Conservation (phyloP, 2,888 invertebrate species). For the Pseudococcus jackbeardsleyi region DNA sequence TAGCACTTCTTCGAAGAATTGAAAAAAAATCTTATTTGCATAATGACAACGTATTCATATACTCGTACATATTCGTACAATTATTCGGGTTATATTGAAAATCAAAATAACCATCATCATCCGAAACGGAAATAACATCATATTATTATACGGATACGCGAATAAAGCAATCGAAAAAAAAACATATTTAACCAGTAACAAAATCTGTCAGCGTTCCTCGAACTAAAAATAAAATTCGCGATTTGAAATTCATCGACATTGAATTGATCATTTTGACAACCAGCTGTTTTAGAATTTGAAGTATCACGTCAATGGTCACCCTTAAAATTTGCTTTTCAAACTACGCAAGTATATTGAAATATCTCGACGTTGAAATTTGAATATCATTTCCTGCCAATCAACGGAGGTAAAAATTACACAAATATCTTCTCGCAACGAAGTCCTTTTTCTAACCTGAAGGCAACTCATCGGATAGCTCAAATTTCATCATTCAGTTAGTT, state of each 20-base stretch:
- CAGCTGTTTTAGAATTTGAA: slow-evolving; percentile 16
- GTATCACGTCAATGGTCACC: not conserved
- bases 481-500: no score
- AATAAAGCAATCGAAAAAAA: not conserved
- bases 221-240: not conserved
- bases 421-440: not conserved
- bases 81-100: not conserved
- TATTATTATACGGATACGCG: not conserved
- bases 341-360: not conserved
- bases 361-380: not conserved
- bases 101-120: not conserved
- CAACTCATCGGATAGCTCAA: no score
- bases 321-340: not conserved
- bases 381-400: slow-evolving; percentile 11
- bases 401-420: not conserved
- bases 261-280: slow-evolving; percentile 24
- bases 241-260: not conserved
- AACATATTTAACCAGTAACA: not conserved
- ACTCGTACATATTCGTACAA: not conserved
- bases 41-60: not conserved
- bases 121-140: slow-evolving; percentile 9
- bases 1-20: not conserved
- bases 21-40: not conserved
- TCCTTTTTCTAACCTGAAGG: not conserved
- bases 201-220: slow-evolving; percentile 2